phyloP scores from a whole-genome alignment of 23 tunicate genomes.

The Halocynthia aurantium region DNA sequence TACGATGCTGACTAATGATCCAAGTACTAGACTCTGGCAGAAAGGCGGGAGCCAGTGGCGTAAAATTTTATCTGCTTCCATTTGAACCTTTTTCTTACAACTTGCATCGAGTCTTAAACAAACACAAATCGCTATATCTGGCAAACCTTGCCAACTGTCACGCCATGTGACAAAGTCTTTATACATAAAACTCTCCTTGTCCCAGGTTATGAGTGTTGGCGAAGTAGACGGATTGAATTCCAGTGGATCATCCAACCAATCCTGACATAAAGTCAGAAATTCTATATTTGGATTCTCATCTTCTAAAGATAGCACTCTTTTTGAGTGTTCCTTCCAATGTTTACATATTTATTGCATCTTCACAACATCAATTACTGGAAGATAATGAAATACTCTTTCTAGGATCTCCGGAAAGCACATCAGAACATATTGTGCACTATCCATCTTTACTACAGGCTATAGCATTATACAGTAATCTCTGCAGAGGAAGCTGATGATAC shows the following conservation, averaged over 20 bases:
- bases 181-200: neutral
- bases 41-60: constrained; percentile 17
- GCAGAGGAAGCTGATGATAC: too few species aligned
- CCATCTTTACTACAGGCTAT: neutral
- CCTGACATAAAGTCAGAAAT: neutral
- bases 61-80: constrained; percentile 4
- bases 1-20: neutral
- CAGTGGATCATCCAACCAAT: neutral
- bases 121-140: constrained; percentile 4
- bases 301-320: neutral
- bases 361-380: neutral
- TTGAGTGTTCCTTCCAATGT: constrained; percentile 9
- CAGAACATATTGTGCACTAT: constrained; percentile 10
- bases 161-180: neutral
- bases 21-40: neutral
- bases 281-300: neutral
- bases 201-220: neutral
- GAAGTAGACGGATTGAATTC: neutral
- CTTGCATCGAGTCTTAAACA: neutral
- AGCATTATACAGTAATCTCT: too few species aligned
- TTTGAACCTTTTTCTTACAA: neutral
- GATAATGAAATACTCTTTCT: constrained; percentile 2
- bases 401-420: constrained; percentile 2
- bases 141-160: constrained; percentile 4
- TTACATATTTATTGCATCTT: constrained; percentile 5